A percentile compares a stretch with the other conserved stretches of the same genome.
Conservation (phyloP, 2,113 vertebrate genomes). For the Machaerirhynchus nigripectus region DNA sequence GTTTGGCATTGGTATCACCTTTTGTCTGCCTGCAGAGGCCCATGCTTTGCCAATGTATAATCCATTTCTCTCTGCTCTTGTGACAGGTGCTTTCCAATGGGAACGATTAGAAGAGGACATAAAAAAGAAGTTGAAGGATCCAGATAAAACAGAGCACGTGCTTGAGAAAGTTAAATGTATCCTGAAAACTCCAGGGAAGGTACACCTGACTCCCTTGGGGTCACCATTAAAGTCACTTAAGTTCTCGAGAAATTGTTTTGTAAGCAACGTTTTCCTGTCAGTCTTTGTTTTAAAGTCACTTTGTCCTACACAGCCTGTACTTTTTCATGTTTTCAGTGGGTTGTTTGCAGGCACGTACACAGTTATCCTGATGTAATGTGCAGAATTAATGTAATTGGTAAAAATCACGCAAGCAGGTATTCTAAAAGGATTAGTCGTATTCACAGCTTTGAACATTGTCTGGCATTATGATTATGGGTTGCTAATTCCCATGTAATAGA, state of each 20-base stretch:
- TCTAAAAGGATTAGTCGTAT: neutral
- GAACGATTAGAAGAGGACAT: conserved; percentile 87
- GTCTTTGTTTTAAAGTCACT: neutral
- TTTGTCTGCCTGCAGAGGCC: neutral
- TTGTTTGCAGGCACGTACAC: rapidly evolving
- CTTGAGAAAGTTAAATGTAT: conserved; percentile 90
- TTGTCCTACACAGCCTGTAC: neutral
- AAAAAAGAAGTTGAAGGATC: conserved; percentile 87
- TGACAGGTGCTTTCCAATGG: conserved; percentile 91
- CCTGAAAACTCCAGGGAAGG: conserved; percentile 75
- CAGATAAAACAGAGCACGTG: conserved; percentile 82
- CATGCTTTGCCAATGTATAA: neutral
- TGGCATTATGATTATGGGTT: neutral
- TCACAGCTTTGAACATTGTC: neutral
- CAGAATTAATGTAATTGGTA: neutral
- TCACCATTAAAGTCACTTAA: neutral
- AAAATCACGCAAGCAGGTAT: neutral
- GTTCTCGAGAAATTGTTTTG: neutral
- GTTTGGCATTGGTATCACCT: rapidly evolving
- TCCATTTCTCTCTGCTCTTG: neutral
- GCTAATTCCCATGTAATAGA: neutral
- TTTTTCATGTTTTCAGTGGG: neutral
- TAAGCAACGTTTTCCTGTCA: neutral
- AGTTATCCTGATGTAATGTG: neutral
- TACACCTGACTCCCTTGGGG: neutral